Evolutionary conservation across 2,113 vertebrate genomes (phyloP), one percentile per base, ranked within the genome.

Genomic region (Myodes glareolus): DNA sequence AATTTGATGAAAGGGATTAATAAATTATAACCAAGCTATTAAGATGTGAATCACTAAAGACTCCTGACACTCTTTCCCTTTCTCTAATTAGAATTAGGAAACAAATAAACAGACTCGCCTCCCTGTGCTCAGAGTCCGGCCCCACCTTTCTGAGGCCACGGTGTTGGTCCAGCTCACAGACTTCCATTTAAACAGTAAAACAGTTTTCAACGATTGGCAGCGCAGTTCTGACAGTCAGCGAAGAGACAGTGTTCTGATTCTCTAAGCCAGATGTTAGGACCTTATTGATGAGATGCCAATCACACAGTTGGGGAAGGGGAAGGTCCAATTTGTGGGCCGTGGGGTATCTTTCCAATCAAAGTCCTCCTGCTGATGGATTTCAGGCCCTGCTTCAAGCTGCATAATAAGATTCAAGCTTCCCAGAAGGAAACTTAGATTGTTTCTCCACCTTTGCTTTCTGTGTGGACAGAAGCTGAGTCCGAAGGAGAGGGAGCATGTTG

Each of bases 21-120:
- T 99, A 99, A 99, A 99, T 99, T 98, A 99, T 99, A 99, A 98
- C 98, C 98, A 98, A 97, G 98, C 98, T 99, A 98, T 99, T 99
- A 99, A 98, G 98, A 99, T 98, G 97, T 98, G 98, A 98, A 98
- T 98, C 98, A 98, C 98, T 98, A 98, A 98, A 98, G 98, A 98
- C 98, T 98, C 97, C 96, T 98, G 98, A 98, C 98, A 98, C 98
- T 97, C 98, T 98, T 98, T 98, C 97, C 97, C 97, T 98, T 98
- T 98, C 98, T 98, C 98, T 98, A 98, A 99, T 99, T 99, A 98
- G 98, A 98, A 98, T 97, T 98, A 98, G 95, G 98, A 98, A 98
- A 98, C 98, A 98, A 98, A 98, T 98, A 98, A 98, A 98, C 97
- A 98, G 98, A 97, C 97, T 98, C 95, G 95, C 96, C 95, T 96